A percentile compares a stretch with the other conserved stretches of the same genome.
phyloP scores from a whole-genome alignment of 2,797 vertebrate genomes.

The Myoxocephalus aenaeus region DNA sequence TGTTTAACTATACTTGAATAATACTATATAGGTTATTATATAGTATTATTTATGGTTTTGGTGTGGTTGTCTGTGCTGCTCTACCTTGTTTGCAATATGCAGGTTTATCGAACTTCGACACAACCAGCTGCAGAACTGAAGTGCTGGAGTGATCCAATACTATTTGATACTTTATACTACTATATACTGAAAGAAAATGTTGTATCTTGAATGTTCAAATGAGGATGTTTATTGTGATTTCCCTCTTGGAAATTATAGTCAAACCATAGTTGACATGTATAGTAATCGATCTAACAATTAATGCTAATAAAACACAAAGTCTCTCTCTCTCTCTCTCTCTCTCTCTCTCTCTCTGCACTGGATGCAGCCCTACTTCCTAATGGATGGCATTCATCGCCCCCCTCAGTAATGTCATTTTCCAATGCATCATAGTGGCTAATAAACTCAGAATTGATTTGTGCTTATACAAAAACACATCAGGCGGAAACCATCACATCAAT shows the following conservation, averaged over 20 bases:
- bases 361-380: conserved; percentile 58
- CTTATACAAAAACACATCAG: conserved; percentile 78
- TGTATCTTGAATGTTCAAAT: too few species aligned
- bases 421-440: conserved; percentile 75
- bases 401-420: conserved; percentile 69
- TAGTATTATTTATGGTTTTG: too few species aligned
- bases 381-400: conserved; percentile 66
- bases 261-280: too few species aligned
- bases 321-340: conserved; percentile 7
- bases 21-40: too few species aligned
- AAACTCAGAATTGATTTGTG: conserved; percentile 81
- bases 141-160: too few species aligned
- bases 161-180: too few species aligned
- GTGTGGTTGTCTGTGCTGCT: neutral
- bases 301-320: neutral
- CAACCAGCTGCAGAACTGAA: neutral
- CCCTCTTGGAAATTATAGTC: too few species aligned
- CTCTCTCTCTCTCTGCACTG: conserved; percentile 38
- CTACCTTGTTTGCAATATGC: too few species aligned
- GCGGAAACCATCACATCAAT: conserved; percentile 77
- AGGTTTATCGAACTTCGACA: neutral
- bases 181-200: too few species aligned
- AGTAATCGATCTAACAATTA: too few species aligned
- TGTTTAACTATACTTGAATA: neutral
- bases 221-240: too few species aligned